A percentile compares a stretch with the other conserved stretches of the same genome.
These are phyloP conservation scores for Drosophila demipolita DNA, from an alignment of 2,888 invertebrate species.

Conservation along the genomic window DNA sequence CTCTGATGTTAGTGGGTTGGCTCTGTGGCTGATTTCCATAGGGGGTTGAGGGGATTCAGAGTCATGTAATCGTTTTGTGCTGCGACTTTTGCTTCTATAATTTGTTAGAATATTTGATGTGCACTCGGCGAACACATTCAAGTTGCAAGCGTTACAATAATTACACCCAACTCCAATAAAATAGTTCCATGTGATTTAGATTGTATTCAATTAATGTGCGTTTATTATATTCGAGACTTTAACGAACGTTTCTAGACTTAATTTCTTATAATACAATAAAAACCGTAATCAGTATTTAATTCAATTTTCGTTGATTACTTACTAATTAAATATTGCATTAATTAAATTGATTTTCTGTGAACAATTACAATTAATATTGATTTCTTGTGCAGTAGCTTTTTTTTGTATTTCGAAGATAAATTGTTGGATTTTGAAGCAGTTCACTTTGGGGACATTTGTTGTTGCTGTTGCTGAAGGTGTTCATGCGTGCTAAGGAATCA, in stretches of 20 bases:
- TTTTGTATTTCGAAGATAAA: neutral
- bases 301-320: neutral
- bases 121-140: conserved; percentile 19
- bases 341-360: neutral
- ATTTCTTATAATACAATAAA: neutral
- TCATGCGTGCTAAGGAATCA: conserved; percentile 80
- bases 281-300: neutral
- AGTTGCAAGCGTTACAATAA: neutral
- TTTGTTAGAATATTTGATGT: conserved; percentile 64
- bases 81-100: conserved; percentile 57
- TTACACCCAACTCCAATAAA: neutral
- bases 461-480: conserved; percentile 75
- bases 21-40: conserved; percentile 46
- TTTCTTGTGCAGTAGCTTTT: neutral
- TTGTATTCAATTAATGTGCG: conserved; percentile 1
- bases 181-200: neutral
- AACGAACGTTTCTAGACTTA: neutral
- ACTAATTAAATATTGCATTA: neutral
- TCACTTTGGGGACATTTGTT: neutral
- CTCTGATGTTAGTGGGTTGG: conserved; percentile 6
- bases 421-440: neutral
- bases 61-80: conserved; percentile 72
- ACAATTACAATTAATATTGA: neutral
- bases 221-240: neutral
- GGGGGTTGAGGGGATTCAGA: conserved; percentile 13